Evolutionary conservation across 2,888 invertebrate genomes (phyloP), one percentile per base, ranked within the genome.

Genomic region (Gymnoscelis rufifasciata): DNA sequence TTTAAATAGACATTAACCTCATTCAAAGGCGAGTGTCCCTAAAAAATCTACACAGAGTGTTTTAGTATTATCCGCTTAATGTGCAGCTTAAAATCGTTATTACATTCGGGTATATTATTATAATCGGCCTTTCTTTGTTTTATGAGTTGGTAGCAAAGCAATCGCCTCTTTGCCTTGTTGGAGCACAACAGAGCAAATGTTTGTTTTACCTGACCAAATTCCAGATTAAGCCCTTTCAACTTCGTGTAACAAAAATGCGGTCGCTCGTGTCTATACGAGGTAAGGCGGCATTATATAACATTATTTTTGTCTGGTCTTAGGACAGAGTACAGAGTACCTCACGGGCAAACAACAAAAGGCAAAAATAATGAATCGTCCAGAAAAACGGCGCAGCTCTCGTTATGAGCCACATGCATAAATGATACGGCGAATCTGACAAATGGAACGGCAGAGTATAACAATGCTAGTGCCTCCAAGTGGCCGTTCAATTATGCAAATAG

Each of bases 401-500:
- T 84, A 87, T 78, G 81, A 81, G 75, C 78, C 62, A 82, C 82
- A 83, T 87, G 79, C 87, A 88, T 86, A 87, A 86, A 86, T 87
- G 88, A 88, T 86, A 83, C 75, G 66, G 73, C 78, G 76, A 86
- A 87, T 88, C 87, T 87, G 86, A 86, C 88, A 87, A 88, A 88
- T 87, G 88, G 83, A 73, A 78, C 79, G 88, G 83, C 82, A 79
- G 75, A 86, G 77, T 83, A 83, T 88, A 88, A 88, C 88, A 88
- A 88, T 83, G 87, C 75, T 81, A 81, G 83, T 81, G 79, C 73
- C 74, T 83, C 80, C 78, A 83, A 87, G 86, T 87, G 83, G 78
- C 78, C 83, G 83, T 88, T 88, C 88, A 88, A 89, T 89, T 89
- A 89, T 89, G 89, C 87, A 89, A 89, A 89, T 88, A 81, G 81